phyloP scores from a whole-genome alignment of 2,113 vertebrate species.

The Hippocampus mohnikei region DNA sequence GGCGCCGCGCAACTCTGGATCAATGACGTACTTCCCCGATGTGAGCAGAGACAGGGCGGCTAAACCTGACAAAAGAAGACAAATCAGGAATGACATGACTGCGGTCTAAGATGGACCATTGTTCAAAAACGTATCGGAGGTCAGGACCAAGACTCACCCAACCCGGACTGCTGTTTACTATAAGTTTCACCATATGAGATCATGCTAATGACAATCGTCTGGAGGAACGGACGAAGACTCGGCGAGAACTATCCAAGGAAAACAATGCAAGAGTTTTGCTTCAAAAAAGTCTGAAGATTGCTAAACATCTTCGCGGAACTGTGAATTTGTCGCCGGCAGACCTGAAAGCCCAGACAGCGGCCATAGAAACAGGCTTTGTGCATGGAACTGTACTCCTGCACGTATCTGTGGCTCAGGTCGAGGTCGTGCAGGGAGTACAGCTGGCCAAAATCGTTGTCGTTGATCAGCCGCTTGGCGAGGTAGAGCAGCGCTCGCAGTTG shows the following conservation, averaged over 20 bases:
- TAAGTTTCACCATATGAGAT: conserved; percentile 87
- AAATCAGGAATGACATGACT: neutral
- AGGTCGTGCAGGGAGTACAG: conserved; percentile 76
- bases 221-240: conserved; percentile 82
- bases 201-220: conserved; percentile 86
- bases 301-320: neutral
- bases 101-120: too few relatives aligned
- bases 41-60: conserved; percentile 85
- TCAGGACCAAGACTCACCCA: conserved; percentile 68
- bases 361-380: conserved; percentile 92
- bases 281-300: too few relatives aligned
- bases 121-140: neutral
- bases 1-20: conserved; percentile 81
- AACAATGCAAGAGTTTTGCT: too few relatives aligned
- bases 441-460: conserved; percentile 69
- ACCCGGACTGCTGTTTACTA: conserved; percentile 77
- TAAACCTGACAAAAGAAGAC: conserved; percentile 64
- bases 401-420: conserved; percentile 70
- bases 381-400: conserved; percentile 83
- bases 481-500: conserved; percentile 84
- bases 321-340: conserved; percentile 39
- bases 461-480: conserved; percentile 79
- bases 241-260: conserved; percentile 75
- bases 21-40: conserved; percentile 83
- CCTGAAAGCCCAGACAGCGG: conserved; percentile 90